Conservation (phyloP, 2,797 vertebrate species). For the Trachops cirrhosus region DNA sequence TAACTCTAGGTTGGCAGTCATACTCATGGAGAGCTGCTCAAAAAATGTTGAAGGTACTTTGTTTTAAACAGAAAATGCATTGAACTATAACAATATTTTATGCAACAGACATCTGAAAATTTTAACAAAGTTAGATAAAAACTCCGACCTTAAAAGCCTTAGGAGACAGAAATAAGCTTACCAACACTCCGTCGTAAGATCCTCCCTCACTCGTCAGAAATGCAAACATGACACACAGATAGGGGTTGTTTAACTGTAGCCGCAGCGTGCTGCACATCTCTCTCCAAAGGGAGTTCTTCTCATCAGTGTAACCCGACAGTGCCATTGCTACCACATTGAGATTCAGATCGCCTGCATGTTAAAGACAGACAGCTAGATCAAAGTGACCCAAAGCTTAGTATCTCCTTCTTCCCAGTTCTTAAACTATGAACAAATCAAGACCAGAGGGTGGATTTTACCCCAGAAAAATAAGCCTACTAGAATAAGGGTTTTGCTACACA, state of each 20-base stretch:
- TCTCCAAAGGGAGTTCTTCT: conserved; percentile 97
- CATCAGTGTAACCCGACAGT: conserved; percentile 96
- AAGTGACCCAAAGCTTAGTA: not conserved
- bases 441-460: not conserved
- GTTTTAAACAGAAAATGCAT: not conserved
- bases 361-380: conserved; percentile 55
- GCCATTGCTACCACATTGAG: conserved; percentile 99
- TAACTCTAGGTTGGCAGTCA: not conserved
- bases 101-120: not conserved
- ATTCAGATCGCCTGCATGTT: conserved; percentile 92
- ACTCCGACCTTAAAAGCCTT: not conserved
- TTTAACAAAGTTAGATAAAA: conserved; percentile 1
- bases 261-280: conserved; percentile 98
- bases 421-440: not conserved
- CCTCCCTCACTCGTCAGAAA: conserved; percentile 97
- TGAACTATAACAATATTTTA: not conserved
- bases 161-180: conserved; percentile 76
- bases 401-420: not conserved
- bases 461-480: not conserved
- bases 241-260: conserved; percentile 94
- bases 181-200: conserved; percentile 95
- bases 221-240: conserved; percentile 97
- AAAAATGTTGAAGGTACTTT: not conserved
- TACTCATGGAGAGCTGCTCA: not conserved
- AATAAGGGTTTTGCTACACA: conserved; percentile 12